phyloP scores from a whole-genome alignment of 2,113 vertebrate species.

The Pyxicephalus adspersus region DNA sequence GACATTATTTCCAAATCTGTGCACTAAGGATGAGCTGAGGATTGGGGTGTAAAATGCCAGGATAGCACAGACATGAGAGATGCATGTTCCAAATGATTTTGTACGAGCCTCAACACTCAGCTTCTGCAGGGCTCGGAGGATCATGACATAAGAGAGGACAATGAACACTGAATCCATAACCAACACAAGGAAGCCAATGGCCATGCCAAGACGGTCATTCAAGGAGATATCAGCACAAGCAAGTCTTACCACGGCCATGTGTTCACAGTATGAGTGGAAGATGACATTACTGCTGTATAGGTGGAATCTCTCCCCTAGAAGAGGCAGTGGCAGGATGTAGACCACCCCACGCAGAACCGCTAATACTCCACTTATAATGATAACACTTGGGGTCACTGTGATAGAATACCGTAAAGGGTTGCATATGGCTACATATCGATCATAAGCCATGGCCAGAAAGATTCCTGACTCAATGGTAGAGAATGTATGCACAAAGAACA shows the following conservation, averaged over 20 bases:
- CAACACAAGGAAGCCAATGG: conserved; percentile 23
- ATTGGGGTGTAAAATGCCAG: conserved; percentile 47
- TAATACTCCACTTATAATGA: neutral
- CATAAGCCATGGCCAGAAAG: conserved; percentile 52
- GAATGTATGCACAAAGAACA: conserved; percentile 48
- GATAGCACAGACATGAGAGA: conserved; percentile 47
- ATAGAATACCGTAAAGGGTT: conserved; percentile 45
- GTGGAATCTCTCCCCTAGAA: neutral
- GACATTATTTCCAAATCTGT: conserved; percentile 57
- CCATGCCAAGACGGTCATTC: conserved; percentile 18
- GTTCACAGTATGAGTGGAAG: conserved; percentile 47
- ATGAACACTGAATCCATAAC: conserved; percentile 32
- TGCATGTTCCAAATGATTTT: conserved; percentile 39
- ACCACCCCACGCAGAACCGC: conserved; percentile 17
- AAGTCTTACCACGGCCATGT: conserved; percentile 48
- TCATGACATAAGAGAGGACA: conserved; percentile 30
- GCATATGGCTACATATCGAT: conserved; percentile 25
- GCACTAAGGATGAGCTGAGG: conserved; percentile 52
- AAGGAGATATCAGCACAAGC: conserved; percentile 35
- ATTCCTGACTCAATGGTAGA: conserved; percentile 39
- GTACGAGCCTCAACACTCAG: neutral
- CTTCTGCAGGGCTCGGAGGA: conserved; percentile 32
- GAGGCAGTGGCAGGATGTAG: conserved; percentile 29
- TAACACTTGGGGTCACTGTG: neutral
- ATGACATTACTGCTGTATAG: conserved; percentile 26